phyloP scores from a whole-genome alignment of 2,888 invertebrate genomes.

The Hydrotaea cyrtoneurina region DNA sequence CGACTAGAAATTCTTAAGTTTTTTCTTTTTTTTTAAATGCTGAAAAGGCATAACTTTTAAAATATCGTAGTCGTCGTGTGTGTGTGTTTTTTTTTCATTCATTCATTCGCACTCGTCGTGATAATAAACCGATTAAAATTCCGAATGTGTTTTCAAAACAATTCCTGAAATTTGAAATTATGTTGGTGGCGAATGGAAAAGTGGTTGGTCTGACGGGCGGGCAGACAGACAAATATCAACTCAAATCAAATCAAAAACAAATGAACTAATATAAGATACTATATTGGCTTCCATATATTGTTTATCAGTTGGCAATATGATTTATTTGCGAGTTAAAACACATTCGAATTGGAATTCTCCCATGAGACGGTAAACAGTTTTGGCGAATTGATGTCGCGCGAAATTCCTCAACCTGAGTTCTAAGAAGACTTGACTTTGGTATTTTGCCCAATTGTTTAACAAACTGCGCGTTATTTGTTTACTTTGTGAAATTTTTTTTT shows the following conservation, averaged over 20 bases:
- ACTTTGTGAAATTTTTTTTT: too few species aligned
- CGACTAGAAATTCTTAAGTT: constrained; percentile 5
- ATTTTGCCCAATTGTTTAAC: not conserved
- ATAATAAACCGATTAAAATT: constrained; percentile 52
- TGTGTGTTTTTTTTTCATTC: not conserved
- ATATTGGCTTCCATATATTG: not conserved
- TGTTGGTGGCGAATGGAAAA: not conserved
- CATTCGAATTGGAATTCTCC: not conserved
- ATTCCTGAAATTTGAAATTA: constrained; percentile 32
- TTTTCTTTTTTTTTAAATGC: not conserved
- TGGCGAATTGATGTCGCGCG: constrained; percentile 15
- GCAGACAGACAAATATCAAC: not conserved
- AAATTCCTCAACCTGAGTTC: constrained; percentile 12
- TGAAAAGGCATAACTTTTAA: not conserved
- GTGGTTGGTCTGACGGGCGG: not conserved
- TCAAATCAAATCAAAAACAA: constrained; percentile 3
- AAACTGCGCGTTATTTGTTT: too few species aligned
- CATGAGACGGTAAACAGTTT: constrained; percentile 10
- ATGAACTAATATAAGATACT: constrained; percentile 15
- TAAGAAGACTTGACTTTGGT: constrained; percentile 24
- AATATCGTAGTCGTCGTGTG: not conserved
- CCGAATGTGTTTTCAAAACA: constrained; percentile 46
- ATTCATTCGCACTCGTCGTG: not conserved
- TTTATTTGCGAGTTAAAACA: not conserved
- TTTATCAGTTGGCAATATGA: constrained; percentile 10